These are phyloP conservation scores for Dinocampus coccinellae DNA, from an alignment of 2,888 invertebrate genomes.

Conservation along the genomic window DNA sequence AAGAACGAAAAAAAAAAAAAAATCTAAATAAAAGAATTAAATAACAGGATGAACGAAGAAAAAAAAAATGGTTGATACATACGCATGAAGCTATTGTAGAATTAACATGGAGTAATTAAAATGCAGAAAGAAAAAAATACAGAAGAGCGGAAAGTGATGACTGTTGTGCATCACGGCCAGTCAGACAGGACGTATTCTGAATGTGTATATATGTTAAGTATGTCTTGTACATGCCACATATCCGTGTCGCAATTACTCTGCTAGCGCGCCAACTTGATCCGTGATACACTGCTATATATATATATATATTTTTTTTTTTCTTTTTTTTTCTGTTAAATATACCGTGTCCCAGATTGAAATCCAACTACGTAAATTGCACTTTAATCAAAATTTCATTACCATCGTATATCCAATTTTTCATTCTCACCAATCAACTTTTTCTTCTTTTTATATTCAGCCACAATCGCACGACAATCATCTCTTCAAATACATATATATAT, in stretches of 20 bases:
- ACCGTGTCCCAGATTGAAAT: not conserved
- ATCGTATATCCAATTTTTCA: constrained; percentile 19
- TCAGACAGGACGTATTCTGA: constrained; percentile 11
- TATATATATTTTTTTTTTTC: too few relatives aligned
- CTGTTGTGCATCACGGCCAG: not conserved
- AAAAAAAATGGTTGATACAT: constrained; percentile 1
- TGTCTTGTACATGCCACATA: not conserved
- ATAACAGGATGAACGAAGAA: not conserved
- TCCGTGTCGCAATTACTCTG: constrained; percentile 27
- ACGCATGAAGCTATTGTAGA: not conserved
- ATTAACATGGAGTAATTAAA: constrained; percentile 34
- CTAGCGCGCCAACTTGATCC: constrained; percentile 11
- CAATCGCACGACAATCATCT: not conserved
- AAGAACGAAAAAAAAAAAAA: constrained; percentile 1
- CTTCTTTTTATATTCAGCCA: constrained; percentile 1
- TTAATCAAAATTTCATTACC: constrained; percentile 32
- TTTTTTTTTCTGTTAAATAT: too few relatives aligned
- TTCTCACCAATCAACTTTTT: constrained; percentile 9
- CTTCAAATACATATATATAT: not conserved
- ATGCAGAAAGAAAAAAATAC: constrained; percentile 12
- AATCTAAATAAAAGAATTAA: not conserved
- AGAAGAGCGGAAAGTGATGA: not conserved
- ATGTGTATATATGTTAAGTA: constrained; percentile 14
- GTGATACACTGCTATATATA: too few relatives aligned
- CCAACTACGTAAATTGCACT: not conserved